Evolutionary conservation across 2,888 invertebrate genomes (phyloP), one percentile per base, ranked within the genome.

Genomic region (Heterodera filipjevi): DNA sequence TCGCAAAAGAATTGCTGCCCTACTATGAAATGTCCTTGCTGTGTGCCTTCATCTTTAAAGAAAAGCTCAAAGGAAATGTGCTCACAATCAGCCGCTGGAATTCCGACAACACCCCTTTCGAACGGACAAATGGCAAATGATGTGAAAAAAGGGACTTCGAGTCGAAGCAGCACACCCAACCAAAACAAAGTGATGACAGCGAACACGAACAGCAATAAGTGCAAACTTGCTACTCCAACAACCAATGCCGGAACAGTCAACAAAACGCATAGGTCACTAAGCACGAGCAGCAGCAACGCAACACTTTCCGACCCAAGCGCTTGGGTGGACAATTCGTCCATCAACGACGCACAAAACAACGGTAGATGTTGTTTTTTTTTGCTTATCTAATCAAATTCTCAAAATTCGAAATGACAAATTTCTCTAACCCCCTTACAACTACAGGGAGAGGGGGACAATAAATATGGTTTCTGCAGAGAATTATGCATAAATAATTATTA

Each of bases 1-100:
- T 32, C 53, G 30, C 53, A 75, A 32, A 75, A 75, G 14, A 49
- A 75, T 30, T 75, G 75, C 33, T 75, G 75, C 33, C 75, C 75
- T 1, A 68, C 75, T 0, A 16, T 75, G 30, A 75, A 75, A 27
- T 75, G 75, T n/a, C 75, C 75, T 22, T 75, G 75, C 16, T 75
- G 75, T 64, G 68, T 75, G 46, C 75, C 75, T 66, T 64, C 66
- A 32, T 75, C 75, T n/a, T 33, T 75, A 6, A 66, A 75, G 33
- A 75, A 75, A 30, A 75, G n/a, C 33, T 33, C 75, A 30, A 75
- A 75, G 59, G 75, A 75, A 75, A 66, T 75, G 30, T 75, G 75
- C 30, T 64, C 75, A n/a, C n/a, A n/a, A n/a, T n/a, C n/a, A 39
- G 75, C 75, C 64, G 75, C 75, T 33, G 75, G 75, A 64, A 75